Evolutionary conservation across 2,888 invertebrate species (phyloP), one percentile per base, ranked within the genome.

Genomic region (Gymnoscelis rufifasciata): DNA sequence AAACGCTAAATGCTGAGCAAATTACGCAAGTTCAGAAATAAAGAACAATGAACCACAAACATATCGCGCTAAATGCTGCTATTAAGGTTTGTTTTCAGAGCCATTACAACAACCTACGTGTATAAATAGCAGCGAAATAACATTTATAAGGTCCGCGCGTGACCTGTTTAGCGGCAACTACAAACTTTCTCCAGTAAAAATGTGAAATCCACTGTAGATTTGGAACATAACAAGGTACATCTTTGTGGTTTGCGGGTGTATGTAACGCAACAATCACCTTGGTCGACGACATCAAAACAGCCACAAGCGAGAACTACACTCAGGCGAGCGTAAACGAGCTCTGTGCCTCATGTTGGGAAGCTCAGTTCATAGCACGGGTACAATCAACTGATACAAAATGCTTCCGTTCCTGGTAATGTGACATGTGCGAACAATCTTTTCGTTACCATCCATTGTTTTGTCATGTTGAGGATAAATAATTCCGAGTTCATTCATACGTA

Each of bases 321-420:
- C 51, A 54, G 23, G 37, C 45, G 50, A 50, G 47, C 38, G 30
- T 38, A 46, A 56, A 56, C 45, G 49, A 43, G 35, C 36, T 40
- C 41, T 47, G 43, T 51, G 45, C 24, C 51, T 54, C 41, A 67
- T 73, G 69, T 69, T 67, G 68, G 66, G 63, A 62, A 56, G 58
- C 62, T 54, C 54, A 61, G 47, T 44, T 43, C 33, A 41, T 44
- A 43, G 40, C 71, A 62, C 58, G 61, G 63, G 81, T 78, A 69
- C 81, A 79, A 82, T 81, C 82, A 69, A 71, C 63, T 45, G 74
- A 76, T 78, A 75, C 38, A 42, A 78, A 77, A 76, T 71, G 77
- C 68, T 71, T 67, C 64, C 64, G 66, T 83, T 80, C 77, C 70
- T 66, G 69, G 82, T 83, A 82, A 71, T 70, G 74, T 69, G 71